These are phyloP conservation scores for Gadopsis marmoratus DNA, from an alignment of 2,797 vertebrate genomes.

Conservation along the genomic window DNA sequence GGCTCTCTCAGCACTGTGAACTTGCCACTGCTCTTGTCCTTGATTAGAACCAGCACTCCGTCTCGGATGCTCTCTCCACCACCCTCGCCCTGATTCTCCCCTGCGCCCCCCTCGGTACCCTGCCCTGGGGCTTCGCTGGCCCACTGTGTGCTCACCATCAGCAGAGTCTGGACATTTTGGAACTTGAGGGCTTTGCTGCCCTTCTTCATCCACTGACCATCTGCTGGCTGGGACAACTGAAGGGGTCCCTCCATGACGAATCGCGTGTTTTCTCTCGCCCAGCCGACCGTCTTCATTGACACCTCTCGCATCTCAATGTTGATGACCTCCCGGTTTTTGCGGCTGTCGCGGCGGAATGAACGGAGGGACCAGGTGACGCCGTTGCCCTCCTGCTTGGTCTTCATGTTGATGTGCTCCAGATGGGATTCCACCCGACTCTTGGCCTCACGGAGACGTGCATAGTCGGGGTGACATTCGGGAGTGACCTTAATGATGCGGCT, in stretches of 20 bases:
- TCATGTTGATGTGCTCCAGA: slow-evolving; percentile 96
- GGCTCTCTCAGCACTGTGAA: slow-evolving; percentile 92
- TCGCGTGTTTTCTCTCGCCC: slow-evolving; percentile 90
- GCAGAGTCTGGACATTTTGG: slow-evolving; percentile 92
- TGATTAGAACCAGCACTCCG: slow-evolving; percentile 91
- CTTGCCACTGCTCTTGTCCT: slow-evolving; percentile 94
- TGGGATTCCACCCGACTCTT: slow-evolving; percentile 94
- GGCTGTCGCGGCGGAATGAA: slow-evolving; percentile 93
- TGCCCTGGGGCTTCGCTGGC: slow-evolving; percentile 66
- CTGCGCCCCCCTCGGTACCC: slow-evolving; percentile 52
- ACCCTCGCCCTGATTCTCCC: slow-evolving; percentile 71
- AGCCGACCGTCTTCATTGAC: slow-evolving; percentile 91
- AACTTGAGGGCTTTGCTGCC: slow-evolving; percentile 93
- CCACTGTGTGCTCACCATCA: slow-evolving; percentile 89
- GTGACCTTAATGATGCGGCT: slow-evolving; percentile 93
- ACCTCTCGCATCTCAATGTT: slow-evolving; percentile 94
- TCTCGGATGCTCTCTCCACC: slow-evolving; percentile 87
- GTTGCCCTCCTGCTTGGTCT: slow-evolving; percentile 92
- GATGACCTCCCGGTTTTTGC: slow-evolving; percentile 92
- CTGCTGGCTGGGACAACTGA: slow-evolving; percentile 91
- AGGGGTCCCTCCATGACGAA: slow-evolving; percentile 94
- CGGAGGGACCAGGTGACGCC: slow-evolving; percentile 91
- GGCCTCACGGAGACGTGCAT: slow-evolving; percentile 90
- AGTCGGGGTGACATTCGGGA: slow-evolving; percentile 89
- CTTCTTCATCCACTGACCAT: slow-evolving; percentile 94